Percentiles rank a stretch among this genome's conserved stretches.
Conservation (phyloP, 2,888 invertebrate genomes). For the Drosophila yooni region DNA sequence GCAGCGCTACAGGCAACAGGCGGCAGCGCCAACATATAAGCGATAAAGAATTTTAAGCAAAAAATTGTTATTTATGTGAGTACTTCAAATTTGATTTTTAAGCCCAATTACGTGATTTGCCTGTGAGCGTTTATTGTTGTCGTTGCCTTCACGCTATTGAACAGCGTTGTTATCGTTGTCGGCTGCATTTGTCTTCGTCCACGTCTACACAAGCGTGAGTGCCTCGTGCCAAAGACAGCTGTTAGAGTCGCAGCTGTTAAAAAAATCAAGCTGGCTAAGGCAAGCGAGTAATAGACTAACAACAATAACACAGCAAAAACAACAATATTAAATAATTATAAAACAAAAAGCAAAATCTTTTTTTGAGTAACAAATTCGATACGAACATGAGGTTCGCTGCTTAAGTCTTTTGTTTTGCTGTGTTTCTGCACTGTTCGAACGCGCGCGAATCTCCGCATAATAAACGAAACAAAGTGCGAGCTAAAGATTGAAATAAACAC, state of each 20-base stretch:
- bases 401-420: conserved; percentile 65
- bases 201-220: conserved; percentile 17
- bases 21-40: conserved; percentile 16
- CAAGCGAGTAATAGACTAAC: conserved; percentile 6
- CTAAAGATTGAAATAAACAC: conserved; percentile 62
- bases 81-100: conserved; percentile 45
- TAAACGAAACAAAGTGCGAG: conserved; percentile 48
- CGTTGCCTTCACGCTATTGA: conserved; percentile 42
- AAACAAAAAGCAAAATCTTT: neutral
- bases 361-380: conserved; percentile 12
- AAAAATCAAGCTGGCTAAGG: conserved; percentile 15
- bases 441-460: conserved; percentile 60
- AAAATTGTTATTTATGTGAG: conserved; percentile 38
- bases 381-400: conserved; percentile 62
- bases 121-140: conserved; percentile 17
- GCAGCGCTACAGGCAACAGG: conserved; percentile 41
- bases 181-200: conserved; percentile 4
- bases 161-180: conserved; percentile 18
- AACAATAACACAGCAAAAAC: conserved; percentile 13
- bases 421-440: conserved; percentile 25
- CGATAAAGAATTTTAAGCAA: conserved; percentile 15
- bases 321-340: conserved; percentile 16
- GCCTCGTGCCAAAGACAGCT: conserved; percentile 57
- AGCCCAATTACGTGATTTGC: conserved; percentile 70
- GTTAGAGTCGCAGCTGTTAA: conserved; percentile 42